Evolutionary conservation across 1,140 invertebrate species (phyloP).

Genomic region (Dendrolimus kikuchii): DNA sequence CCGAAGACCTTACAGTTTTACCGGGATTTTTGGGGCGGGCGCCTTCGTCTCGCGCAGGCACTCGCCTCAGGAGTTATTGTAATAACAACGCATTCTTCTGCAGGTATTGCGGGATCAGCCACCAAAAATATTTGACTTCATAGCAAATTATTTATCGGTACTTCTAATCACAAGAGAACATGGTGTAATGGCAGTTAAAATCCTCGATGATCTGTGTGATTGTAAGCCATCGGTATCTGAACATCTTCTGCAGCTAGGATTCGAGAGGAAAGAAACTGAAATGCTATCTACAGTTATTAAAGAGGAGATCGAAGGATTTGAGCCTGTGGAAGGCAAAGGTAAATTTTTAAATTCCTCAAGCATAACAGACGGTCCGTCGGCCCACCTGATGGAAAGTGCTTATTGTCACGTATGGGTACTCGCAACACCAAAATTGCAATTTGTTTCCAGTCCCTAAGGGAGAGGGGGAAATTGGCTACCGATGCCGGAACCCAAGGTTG

Average conservation of each 20-base stretch:
- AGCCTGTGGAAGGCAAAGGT: slow-evolving; percentile 42
- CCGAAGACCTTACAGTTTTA: no score
- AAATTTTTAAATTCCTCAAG: not conserved
- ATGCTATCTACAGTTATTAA: slow-evolving; percentile 40
- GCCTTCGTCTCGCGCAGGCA: no score
- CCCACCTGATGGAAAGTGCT: no score
- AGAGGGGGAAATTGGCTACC: no score
- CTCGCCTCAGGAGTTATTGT: no score
- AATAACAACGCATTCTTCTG: not conserved
- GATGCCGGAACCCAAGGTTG: no score
- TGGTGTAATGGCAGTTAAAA: slow-evolving; percentile 47
- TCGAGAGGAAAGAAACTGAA: slow-evolving; percentile 22
- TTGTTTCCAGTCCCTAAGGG: no score
- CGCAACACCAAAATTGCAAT: no score
- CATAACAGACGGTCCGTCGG: no score
- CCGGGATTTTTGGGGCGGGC: no score
- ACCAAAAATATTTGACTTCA: slow-evolving; percentile 74
- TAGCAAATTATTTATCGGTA: slow-evolving; percentile 79
- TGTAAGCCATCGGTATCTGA: slow-evolving; percentile 48
- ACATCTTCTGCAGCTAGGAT: slow-evolving; percentile 41
- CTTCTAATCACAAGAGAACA: slow-evolving; percentile 78
- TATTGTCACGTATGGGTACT: no score
- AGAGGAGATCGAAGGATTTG: slow-evolving; percentile 41
- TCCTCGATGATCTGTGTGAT: slow-evolving; percentile 57
- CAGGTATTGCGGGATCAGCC: slow-evolving; percentile 77